Conservation (phyloP, 1,140 invertebrate species). For the Tribolium castaneum region DNA sequence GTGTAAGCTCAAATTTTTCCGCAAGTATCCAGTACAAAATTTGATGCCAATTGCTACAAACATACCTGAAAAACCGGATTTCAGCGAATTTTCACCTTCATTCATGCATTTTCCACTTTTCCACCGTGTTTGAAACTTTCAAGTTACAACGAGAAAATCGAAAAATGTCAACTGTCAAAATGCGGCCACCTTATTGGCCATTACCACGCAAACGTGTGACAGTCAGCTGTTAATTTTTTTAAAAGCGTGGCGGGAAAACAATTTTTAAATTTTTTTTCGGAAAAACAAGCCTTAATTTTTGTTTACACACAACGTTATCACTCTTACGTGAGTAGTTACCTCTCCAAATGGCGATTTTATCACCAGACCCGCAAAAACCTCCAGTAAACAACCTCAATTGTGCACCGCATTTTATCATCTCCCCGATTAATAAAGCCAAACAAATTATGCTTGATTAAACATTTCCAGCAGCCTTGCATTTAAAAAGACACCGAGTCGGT, state of each 20-base stretch:
- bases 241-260: neutral
- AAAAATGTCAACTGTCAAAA: neutral
- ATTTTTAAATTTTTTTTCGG: neutral
- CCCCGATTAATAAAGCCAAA: conserved; percentile 13
- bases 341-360: neutral
- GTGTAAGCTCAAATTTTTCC: no score
- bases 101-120: no score
- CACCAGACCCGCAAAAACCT: neutral
- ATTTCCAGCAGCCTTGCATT: conserved; percentile 5
- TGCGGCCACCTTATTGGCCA: neutral
- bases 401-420: neutral
- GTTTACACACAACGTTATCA: neutral
- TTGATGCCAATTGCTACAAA: no score
- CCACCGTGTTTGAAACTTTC: neutral
- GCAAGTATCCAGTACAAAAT: no score
- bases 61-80: neutral
- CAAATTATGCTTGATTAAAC: conserved; percentile 18
- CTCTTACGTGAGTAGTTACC: neutral
- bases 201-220: neutral
- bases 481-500: neutral
- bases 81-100: neutral
- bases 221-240: conserved; percentile 24
- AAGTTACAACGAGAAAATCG: neutral
- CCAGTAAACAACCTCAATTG: neutral
- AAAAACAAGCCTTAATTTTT: neutral